Percentiles rank a stretch among this genome's conserved stretches.
Evolutionary conservation across 2,797 vertebrate species (phyloP).

Genomic region (Meda fulgida): DNA sequence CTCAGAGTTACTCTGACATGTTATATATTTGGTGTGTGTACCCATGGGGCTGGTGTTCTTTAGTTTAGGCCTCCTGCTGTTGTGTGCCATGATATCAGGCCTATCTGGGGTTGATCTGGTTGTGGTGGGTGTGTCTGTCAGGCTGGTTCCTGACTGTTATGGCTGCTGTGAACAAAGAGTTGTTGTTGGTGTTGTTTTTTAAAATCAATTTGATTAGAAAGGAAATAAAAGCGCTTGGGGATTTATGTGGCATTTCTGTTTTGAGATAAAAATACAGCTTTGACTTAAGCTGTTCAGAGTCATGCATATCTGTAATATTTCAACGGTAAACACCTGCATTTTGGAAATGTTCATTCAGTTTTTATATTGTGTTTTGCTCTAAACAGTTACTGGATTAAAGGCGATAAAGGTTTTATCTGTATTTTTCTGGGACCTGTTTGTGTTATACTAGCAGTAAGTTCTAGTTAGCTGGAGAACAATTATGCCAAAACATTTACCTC

Average conservation of each 20-base stretch:
- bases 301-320: neutral
- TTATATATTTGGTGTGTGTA: neutral
- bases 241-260: neutral
- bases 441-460: too few species aligned
- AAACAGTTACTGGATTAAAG: neutral
- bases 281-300: neutral
- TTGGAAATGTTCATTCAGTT: neutral
- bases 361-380: neutral
- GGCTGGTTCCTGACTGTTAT: constrained; percentile 71
- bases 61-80: neutral
- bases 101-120: neutral
- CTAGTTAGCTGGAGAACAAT: too few species aligned
- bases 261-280: neutral
- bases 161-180: constrained; percentile 67
- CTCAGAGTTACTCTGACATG: neutral
- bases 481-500: too few species aligned
- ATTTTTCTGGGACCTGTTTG: neutral
- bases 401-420: neutral
- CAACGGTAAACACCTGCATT: neutral
- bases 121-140: constrained; percentile 24
- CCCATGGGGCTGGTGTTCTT: neutral
- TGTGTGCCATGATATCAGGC: too few species aligned
- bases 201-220: neutral
- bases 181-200: neutral
- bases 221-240: neutral